Base-by-base conservation (phyloP, 2,797 vertebrate species). In the Chromis chromis region DNA sequence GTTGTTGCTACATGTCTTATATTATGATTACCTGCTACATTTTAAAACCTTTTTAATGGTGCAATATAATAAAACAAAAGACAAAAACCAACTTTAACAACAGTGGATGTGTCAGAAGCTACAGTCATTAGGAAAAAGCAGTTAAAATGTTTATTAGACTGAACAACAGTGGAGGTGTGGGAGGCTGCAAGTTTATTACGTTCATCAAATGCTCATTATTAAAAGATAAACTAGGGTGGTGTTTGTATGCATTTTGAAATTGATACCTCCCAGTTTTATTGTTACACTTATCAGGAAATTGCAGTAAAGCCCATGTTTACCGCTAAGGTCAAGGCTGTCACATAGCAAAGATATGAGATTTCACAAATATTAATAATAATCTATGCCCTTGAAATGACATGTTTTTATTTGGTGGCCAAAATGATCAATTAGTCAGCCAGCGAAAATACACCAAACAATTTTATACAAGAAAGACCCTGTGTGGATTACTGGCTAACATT, bases 401-500 rank as follows among this genome's bases (percentile, higher is more conserved):
- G 9, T 21, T 16, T n/a, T 44, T 17, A 48, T 58, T 62, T 31
- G 3, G 17, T 19, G 13, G 19, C 13, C 64, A 72, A 69, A 39
- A 65, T 52, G 16, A n/a, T 21, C 2, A 4, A 31, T 53, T 1
- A 31, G 6, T 8, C 28, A 28, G 9, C 5, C 19, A 33, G 1
- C 4, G 1, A 25, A 14, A 21, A 53, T 27, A 42, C n/a, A 64
- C 24, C 33, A 70, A 70, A 19, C 19, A 25, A 52, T 54, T 65
- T 27, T 12, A 21, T 13, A 72, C 0, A 40, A 79, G 65, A 75
- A 77, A 72, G 60, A 48, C 33, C 67, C 68, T 63, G 65, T 56
- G 83, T 81, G 88, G 83, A 76, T 82, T 66, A 80, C 69, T 81
- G 76, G 82, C 76, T 61, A 78, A 72, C 78, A 59, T 73, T 56